Percentiles rank a stretch among this genome's conserved stretches.
These are phyloP conservation scores for Rhysida immarginata DNA, from an alignment of 1,140 invertebrate genomes.

Conservation along the genomic window DNA sequence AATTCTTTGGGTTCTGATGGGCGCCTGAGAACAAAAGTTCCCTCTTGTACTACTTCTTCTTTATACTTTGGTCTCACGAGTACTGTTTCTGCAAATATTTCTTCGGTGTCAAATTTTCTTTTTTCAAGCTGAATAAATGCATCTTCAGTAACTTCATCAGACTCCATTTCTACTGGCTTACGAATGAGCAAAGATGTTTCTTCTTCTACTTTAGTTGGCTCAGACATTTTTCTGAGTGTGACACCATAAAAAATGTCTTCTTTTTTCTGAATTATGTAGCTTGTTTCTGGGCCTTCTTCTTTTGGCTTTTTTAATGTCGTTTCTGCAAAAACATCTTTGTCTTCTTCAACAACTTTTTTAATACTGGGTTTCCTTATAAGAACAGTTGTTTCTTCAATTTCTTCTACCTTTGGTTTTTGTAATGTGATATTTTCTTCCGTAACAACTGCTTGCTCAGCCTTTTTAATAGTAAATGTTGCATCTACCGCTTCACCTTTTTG, in stretches of 20 bases:
- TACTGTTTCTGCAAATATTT: not conserved
- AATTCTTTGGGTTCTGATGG: constrained; percentile 8
- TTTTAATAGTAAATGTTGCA: not conserved
- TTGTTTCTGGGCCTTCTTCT: constrained; percentile 15
- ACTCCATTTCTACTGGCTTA: not conserved
- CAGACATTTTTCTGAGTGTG: not conserved
- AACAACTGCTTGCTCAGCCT: constrained; percentile 6
- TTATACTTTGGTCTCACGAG: constrained; percentile 6
- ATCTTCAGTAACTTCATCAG: not conserved
- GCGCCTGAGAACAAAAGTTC: constrained; percentile 13
- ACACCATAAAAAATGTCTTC: constrained; percentile 7
- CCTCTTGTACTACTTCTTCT: not conserved
- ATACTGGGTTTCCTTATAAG: constrained; percentile 21
- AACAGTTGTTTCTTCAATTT: constrained; percentile 12
- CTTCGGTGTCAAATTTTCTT: not conserved
- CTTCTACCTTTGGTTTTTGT: constrained; percentile 10
- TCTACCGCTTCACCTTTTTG: not conserved
- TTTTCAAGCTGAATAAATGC: not conserved
- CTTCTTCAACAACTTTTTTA: constrained; percentile 17
- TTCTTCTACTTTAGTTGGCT: not conserved
- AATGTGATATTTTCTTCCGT: not conserved
- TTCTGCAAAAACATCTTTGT: constrained; percentile 14
- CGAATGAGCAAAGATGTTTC: not conserved
- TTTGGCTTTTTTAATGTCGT: constrained; percentile 21
- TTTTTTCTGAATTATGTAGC: constrained; percentile 22